Percentiles rank a stretch among this genome's conserved stretches.
Conservation (phyloP, 2,797 vertebrate genomes). For the Allobates femoralis region DNA sequence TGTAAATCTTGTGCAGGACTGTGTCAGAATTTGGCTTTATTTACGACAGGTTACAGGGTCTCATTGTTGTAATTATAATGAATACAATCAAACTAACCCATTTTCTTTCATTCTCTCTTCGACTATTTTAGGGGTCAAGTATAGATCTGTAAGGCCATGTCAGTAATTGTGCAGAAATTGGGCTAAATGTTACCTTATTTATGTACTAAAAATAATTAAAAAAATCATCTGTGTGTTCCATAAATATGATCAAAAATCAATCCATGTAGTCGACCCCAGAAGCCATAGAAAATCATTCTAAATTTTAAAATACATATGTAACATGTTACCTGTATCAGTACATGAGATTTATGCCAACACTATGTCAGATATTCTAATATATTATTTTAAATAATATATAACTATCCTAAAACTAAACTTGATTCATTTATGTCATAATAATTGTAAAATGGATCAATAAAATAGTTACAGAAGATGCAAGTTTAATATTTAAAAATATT, state of each 20-base stretch:
- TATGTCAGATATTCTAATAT: not conserved
- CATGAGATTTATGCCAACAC: not conserved
- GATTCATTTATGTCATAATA: not conserved
- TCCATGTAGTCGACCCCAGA: no score
- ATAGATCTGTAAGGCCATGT: not conserved
- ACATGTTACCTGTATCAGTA: not conserved
- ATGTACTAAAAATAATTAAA: not conserved
- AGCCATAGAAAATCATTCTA: not conserved
- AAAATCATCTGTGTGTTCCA: no score
- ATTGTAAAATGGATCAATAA: not conserved
- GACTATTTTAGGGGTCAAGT: not conserved
- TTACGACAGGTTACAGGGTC: constrained; percentile 18
- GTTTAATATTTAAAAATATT: not conserved
- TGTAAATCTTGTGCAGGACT: not conserved
- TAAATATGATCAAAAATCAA: no score
- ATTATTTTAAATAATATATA: not conserved
- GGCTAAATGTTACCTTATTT: not conserved
- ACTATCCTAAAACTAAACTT: not conserved
- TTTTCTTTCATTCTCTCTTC: not conserved
- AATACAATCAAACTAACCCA: not conserved
- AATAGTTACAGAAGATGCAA: not conserved
- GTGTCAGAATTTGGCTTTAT: not conserved
- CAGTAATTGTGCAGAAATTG: not conserved
- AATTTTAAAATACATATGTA: not conserved
- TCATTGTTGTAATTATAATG: not conserved